A percentile compares a stretch with the other conserved stretches of the same genome.
Conservation (phyloP, 2,797 vertebrate species). For the Centropyge bicolor region DNA sequence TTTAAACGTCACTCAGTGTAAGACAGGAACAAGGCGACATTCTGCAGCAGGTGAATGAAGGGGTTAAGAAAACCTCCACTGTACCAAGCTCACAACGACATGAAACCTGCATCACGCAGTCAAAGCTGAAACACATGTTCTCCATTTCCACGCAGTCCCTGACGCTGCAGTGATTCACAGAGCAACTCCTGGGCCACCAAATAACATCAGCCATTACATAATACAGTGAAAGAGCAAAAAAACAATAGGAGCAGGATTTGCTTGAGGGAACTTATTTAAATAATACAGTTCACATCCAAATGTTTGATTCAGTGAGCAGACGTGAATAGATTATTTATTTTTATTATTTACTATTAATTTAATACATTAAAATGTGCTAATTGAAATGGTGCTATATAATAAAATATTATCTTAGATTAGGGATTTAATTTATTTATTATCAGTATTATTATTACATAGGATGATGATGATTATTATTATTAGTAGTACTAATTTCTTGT, state of each 20-base stretch:
- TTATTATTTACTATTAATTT: not conserved
- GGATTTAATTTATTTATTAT: not conserved
- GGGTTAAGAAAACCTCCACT: slow-evolving; percentile 70
- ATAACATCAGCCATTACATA: slow-evolving; percentile 43
- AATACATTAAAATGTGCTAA: not conserved
- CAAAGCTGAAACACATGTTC: slow-evolving; percentile 91
- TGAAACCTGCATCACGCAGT: slow-evolving; percentile 56
- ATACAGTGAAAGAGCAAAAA: not conserved
- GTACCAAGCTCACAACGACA: slow-evolving; percentile 46
- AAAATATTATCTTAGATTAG: not conserved
- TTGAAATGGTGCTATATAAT: not conserved
- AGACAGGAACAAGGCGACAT: slow-evolving; percentile 27
- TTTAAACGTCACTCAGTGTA: slow-evolving; percentile 52
- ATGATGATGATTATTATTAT: not conserved
- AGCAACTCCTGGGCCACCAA: slow-evolving; percentile 25
- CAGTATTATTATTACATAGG: not conserved
- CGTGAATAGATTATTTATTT: not conserved
- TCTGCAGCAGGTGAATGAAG: slow-evolving; percentile 71
- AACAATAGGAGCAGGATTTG: not conserved
- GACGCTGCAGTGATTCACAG: slow-evolving; percentile 55
- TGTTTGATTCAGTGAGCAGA: not conserved
- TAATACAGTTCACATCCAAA: not conserved
- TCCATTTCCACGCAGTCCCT: slow-evolving; percentile 83
- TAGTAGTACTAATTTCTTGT: too few species aligned
- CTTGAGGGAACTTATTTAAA: not conserved